These are phyloP conservation scores for Drosophila orena DNA, from an alignment of 1,140 invertebrate species.

Conservation along the genomic window DNA sequence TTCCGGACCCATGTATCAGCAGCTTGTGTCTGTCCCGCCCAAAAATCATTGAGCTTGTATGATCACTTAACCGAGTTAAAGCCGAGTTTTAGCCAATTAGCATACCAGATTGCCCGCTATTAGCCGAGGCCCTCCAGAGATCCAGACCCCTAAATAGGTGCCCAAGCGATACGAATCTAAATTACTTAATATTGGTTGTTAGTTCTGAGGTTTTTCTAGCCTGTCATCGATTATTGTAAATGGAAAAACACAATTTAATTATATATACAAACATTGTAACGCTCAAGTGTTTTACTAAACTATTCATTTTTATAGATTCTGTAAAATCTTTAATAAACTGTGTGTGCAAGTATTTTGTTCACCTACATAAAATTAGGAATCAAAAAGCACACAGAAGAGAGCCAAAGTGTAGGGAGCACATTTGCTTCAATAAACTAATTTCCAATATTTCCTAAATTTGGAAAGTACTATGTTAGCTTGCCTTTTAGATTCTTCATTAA, in stretches of 20 bases:
- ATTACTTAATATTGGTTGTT: conserved; percentile 14
- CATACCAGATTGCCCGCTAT: conserved; percentile 33
- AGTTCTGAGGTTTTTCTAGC: conserved; percentile 1
- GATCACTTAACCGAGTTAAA: conserved; percentile 26
- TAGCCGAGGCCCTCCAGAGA: conserved; percentile 34
- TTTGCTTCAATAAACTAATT: neutral
- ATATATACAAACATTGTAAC: neutral
- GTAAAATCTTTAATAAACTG: neutral
- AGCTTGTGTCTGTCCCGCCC: conserved; percentile 26
- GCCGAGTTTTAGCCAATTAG: conserved; percentile 25
- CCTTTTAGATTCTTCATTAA: neutral
- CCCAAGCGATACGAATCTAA: conserved; percentile 25
- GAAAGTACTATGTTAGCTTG: neutral
- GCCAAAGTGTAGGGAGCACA: neutral
- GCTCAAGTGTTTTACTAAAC: neutral
- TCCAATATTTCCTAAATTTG: neutral
- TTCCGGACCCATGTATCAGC: conserved; percentile 21
- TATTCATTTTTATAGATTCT: neutral
- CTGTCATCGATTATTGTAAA: conserved; percentile 5
- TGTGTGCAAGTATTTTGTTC: neutral
- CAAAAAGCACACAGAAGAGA: no score
- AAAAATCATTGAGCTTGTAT: conserved; percentile 24
- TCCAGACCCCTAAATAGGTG: conserved; percentile 28
- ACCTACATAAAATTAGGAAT: neutral
- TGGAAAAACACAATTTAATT: conserved; percentile 31